phyloP scores from a whole-genome alignment of 2,113 vertebrate genomes.

The Ceyx margarethae region DNA sequence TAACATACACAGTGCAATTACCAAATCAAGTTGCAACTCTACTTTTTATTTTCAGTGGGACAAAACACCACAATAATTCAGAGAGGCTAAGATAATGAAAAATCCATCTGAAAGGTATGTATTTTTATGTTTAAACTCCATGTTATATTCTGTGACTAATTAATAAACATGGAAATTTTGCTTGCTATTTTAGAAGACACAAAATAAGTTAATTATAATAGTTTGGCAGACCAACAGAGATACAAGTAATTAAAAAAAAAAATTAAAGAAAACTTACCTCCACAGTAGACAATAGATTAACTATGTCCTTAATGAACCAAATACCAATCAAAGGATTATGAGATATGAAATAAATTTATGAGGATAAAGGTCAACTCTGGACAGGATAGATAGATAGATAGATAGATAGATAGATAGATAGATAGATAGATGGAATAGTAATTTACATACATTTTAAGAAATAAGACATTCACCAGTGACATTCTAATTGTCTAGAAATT shows the following conservation, averaged over 20 bases:
- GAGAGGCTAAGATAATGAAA: not conserved
- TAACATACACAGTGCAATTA: not conserved
- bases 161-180: not conserved
- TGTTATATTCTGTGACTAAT: not conserved
- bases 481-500: not conserved
- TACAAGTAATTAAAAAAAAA: not conserved
- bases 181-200: not conserved
- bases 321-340: not conserved
- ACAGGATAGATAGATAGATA: not conserved
- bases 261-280: no score
- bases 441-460: not conserved
- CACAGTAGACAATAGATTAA: not conserved
- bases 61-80: not conserved
- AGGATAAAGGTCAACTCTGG: not conserved
- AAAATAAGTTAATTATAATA: not conserved
- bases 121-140: not conserved
- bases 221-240: not conserved
- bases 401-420: no score
- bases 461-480: not conserved
- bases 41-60: not conserved
- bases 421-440: not conserved
- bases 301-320: not conserved
- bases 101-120: not conserved
- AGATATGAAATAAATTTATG: not conserved
- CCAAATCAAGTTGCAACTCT: not conserved